Conservation (phyloP, 2,113 vertebrate species). For the Amphilophus citrinellus region DNA sequence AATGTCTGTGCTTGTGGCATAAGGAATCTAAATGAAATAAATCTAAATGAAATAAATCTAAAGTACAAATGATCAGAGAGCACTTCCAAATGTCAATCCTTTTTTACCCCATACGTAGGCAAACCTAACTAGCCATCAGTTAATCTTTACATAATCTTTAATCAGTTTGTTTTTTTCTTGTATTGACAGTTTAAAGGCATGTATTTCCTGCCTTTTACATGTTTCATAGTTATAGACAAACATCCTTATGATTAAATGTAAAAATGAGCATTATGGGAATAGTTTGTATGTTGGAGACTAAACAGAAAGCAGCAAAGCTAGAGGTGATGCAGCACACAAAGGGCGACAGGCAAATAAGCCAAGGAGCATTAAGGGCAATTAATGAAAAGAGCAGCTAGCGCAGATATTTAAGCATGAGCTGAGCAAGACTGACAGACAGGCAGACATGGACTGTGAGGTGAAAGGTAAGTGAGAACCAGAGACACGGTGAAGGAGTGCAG, state of each 20-base stretch:
- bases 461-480: conserved; percentile 5
- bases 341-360: not conserved
- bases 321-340: not conserved
- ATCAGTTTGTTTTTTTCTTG: not conserved
- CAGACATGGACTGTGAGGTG: not conserved
- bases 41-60: not conserved
- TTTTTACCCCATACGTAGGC: not conserved
- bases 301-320: conserved; percentile 4
- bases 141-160: not conserved
- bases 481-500: not conserved
- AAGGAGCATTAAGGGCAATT: conserved; percentile 1
- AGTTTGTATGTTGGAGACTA: not conserved
- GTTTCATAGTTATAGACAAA: not conserved
- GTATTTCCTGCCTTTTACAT: not conserved
- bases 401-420: not conserved
- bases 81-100: not conserved
- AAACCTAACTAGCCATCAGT: not conserved
- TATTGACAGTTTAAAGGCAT: not conserved
- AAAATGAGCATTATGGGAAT: not conserved
- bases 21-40: not conserved
- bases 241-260: not conserved
- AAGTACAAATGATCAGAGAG: not conserved
- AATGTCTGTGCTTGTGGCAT: not conserved
- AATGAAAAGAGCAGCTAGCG: not conserved
- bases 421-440: not conserved